Evolutionary conservation across 2,113 vertebrate genomes (phyloP), one percentile per base, ranked within the genome.

Genomic region (Pungitius pungitius): DNA sequence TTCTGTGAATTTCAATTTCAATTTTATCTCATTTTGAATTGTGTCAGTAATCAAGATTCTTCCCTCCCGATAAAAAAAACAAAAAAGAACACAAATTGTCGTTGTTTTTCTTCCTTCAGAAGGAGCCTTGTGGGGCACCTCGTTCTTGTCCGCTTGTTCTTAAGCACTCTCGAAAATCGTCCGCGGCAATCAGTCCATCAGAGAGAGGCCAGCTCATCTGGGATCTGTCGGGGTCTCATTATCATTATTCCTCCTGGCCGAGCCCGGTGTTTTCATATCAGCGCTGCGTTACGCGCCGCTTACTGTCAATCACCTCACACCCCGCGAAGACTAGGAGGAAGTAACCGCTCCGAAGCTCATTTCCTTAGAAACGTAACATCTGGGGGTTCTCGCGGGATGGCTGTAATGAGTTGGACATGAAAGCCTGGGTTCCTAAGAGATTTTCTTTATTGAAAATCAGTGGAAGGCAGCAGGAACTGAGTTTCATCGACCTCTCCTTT

Each of bases 291-390:
- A 13, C 1, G 6, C 72, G 69, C 74, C 70, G 65, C 77, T 81
- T 14, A 17, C 80, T 67, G 86, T 80, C 85, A 79, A 26, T 90
- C 89, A 80, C 30, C 64, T 71, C 67, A 24, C 81, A 81, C 65
- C 42, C 1, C 76, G 60, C 54, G 43, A 76, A 18, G 70, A 73
- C 82, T 64, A 52, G 56, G 22, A 86, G 71, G 84, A 84, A 72
- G 69, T 8, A n/a, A 58, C 60, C 40, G 12, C 54, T 84, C 58
- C 49, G 55, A 51, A 15, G 54, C 66, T 42, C 47, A 40, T 39
- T 59, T 52, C 69, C 58, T 80, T 30, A 11, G 24, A 56, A 57
- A 65, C 2, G 18, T 61, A 62, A 75, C 79, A 67, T 78, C 49
- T 71, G 40, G 13, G 14, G 49, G 39, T 27, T 80, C 22, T 10